Evolutionary conservation across 2,797 vertebrate species (phyloP), one percentile per base, ranked within the genome.

Genomic region (Sebastes umbrosus): DNA sequence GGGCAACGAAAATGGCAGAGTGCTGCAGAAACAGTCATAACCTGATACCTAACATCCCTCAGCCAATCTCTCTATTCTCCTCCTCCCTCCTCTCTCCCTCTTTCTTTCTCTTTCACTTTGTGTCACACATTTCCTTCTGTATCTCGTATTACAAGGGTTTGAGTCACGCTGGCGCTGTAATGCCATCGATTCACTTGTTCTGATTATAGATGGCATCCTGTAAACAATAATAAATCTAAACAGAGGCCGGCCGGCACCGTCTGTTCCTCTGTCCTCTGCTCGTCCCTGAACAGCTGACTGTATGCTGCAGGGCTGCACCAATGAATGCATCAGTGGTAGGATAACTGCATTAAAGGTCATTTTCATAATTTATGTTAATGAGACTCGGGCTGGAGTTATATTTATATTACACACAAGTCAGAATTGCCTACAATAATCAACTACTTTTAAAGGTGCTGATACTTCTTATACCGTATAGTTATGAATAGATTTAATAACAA

Each of bases 171-270:
- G 60, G n/a, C 39, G 68, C 70, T 79, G 79, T 67, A 76, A 60
- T 18, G 57, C 60, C 81, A 92, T 92, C 4, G 74, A 92, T 91
- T 86, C 59, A 68, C 73, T 66, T 62, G 75, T 75, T 88, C 87
- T 88, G 89, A 92, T 86, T 85, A 90, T 92, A 92, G 86, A 73
- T 46, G 55, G 62, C 68, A 32, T 84, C 69, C 63, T 83, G 74
- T 59, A 83, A 88, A 85, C 69, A 83, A 20, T 31, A 73, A 72
- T 74, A 29, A 11, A 50, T 81, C 65, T 54, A 9, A 84, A 76
- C 62, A 67, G 78, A 71, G 2, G 16, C 66, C 8, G 34, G 71
- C 71, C n/a, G 29, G 55, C n/a, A n/a, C 46, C 57, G 5, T 25
- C 68, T 68, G 29, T 66, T 63, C 36, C 29, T 65, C 13, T 27